A percentile compares a stretch with the other conserved stretches of the same genome.
These are phyloP conservation scores for Harmothoe impar DNA, from an alignment of 2,888 invertebrate species.

Conservation along the genomic window DNA sequence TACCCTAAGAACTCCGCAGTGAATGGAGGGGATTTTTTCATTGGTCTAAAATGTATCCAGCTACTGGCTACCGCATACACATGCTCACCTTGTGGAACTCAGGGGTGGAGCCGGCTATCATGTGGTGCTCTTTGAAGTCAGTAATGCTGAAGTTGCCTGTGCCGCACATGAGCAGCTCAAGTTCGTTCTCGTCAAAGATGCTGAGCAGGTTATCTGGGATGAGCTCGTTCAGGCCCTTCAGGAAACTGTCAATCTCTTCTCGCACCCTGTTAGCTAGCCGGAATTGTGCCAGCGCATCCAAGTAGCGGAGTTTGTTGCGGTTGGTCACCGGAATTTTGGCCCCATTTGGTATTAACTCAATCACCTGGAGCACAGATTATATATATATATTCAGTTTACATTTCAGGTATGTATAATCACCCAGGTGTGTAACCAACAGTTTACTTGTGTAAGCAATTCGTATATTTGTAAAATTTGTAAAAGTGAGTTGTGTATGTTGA, in stretches of 20 bases:
- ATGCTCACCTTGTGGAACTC: conserved; percentile 89
- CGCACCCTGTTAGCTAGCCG: conserved; percentile 91
- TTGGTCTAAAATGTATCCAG: too few relatives aligned
- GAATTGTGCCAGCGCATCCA: conserved; percentile 93
- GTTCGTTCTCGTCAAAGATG: conserved; percentile 97
- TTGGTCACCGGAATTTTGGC: conserved; percentile 90
- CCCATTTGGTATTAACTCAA: conserved; percentile 93
- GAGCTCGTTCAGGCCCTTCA: conserved; percentile 94
- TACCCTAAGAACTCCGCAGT: too few relatives aligned
- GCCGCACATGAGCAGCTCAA: conserved; percentile 96
- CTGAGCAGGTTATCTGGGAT: conserved; percentile 96
- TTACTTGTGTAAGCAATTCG: background rate
- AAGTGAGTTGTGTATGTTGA: too few relatives aligned
- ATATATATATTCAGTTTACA: background rate
- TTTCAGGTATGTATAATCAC: background rate
- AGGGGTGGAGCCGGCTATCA: conserved; percentile 89
- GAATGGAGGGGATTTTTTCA: too few relatives aligned
- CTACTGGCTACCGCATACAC: too few relatives aligned
- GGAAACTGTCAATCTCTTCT: conserved; percentile 93
- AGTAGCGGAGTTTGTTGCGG: conserved; percentile 90
- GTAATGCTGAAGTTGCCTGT: conserved; percentile 95
- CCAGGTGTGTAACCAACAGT: background rate
- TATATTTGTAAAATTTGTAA: too few relatives aligned
- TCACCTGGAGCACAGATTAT: conserved; percentile 84
- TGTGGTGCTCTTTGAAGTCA: conserved; percentile 94